These are phyloP conservation scores for Struthidea cinerea DNA, from an alignment of 2,113 vertebrate genomes.

Conservation along the genomic window DNA sequence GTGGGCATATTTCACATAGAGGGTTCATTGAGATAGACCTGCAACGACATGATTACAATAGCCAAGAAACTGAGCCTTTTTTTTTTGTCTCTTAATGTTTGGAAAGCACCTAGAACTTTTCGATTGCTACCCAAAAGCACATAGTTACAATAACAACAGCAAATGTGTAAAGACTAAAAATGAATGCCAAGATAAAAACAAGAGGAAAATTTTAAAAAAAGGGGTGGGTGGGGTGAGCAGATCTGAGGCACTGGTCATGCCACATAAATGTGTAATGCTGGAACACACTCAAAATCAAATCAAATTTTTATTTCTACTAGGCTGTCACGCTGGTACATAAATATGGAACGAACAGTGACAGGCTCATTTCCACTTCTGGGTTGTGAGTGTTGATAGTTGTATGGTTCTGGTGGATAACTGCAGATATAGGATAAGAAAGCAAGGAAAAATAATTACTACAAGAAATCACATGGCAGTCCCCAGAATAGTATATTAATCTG, in stretches of 20 bases:
- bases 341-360: background rate
- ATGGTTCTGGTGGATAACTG: background rate
- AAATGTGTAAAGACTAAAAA: background rate
- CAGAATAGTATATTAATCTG: background rate
- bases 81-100: background rate
- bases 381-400: background rate
- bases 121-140: background rate
- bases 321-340: background rate
- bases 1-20: slow-evolving; percentile 42
- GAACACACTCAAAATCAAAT: slow-evolving; percentile 6
- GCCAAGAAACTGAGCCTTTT: background rate
- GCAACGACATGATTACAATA: slow-evolving; percentile 27
- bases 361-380: slow-evolving; percentile 10
- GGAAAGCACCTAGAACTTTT: slow-evolving; percentile 43
- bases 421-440: slow-evolving; percentile 1
- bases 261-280: background rate
- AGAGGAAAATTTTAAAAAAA: background rate
- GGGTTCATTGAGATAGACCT: slow-evolving; percentile 24
- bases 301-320: slow-evolving; percentile 9
- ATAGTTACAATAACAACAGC: background rate
- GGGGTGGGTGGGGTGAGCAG: accelerated
- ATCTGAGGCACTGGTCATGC: background rate
- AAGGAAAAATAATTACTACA: background rate
- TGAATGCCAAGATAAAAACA: background rate
- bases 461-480: background rate